Evolutionary conservation across 1,140 invertebrate genomes (phyloP).

Genomic region (Polypedilum vanderplanki): DNA sequence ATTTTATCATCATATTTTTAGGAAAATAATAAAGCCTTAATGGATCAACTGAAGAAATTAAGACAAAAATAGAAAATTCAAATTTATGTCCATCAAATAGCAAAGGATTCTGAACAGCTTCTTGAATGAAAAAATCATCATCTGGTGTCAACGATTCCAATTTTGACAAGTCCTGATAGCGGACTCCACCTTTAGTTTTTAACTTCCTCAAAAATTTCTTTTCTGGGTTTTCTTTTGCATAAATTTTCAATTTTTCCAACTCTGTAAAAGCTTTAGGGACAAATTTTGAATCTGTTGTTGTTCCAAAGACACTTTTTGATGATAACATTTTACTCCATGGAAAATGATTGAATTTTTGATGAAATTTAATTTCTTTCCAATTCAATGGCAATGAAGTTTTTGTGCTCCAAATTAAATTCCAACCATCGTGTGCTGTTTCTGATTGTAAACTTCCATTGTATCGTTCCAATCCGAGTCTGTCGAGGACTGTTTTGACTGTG

Average conservation of each 20-base stretch:
- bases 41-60: neutral
- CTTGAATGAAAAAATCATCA: neutral
- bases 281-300: neutral
- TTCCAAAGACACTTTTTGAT: neutral
- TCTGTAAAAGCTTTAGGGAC: neutral
- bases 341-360: neutral
- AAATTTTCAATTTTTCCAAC: neutral
- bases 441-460: neutral
- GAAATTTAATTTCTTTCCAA: neutral
- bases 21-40: neutral
- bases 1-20: neutral
- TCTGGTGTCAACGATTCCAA: neutral
- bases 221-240: neutral
- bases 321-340: neutral
- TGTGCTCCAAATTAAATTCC: slow-evolving; percentile 17
- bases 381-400: neutral
- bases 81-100: neutral
- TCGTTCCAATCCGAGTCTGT: neutral
- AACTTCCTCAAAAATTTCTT: slow-evolving; percentile 13
- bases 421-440: neutral
- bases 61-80: neutral
- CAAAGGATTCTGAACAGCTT: neutral
- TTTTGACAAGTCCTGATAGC: neutral
- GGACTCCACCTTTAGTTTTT: neutral
- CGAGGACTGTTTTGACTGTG: neutral